These are phyloP conservation scores for Pseudomyrmex dendroicus DNA, from an alignment of 1,140 invertebrate genomes.

Conservation along the genomic window DNA sequence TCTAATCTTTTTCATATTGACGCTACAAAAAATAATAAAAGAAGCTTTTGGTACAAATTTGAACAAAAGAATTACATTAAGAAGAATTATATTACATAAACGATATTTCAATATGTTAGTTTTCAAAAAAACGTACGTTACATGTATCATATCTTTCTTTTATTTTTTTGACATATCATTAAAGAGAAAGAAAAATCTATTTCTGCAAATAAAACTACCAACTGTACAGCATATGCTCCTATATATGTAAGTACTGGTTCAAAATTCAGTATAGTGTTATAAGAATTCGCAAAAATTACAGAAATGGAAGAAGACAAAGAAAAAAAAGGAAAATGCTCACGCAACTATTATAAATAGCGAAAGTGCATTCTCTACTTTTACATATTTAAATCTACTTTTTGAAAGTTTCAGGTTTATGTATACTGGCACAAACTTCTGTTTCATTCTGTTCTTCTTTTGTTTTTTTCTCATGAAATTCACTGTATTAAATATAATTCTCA, in stretches of 20 bases:
- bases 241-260: slow-evolving; percentile 56
- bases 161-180: neutral
- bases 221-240: neutral
- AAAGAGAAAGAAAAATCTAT: slow-evolving; percentile 9
- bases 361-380: slow-evolving; percentile 69
- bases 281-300: slow-evolving; percentile 38
- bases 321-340: slow-evolving; percentile 68
- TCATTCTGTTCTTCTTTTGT: slow-evolving; percentile 6
- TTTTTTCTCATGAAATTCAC: slow-evolving; percentile 41
- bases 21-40: neutral
- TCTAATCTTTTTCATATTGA: neutral
- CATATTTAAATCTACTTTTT: slow-evolving; percentile 66
- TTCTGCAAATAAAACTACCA: neutral
- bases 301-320: neutral
- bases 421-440: slow-evolving; percentile 67
- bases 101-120: slow-evolving; percentile 26
- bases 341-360: slow-evolving; percentile 78
- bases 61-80: neutral
- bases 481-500: slow-evolving; percentile 59
- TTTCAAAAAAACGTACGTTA: slow-evolving; percentile 8
- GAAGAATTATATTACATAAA: slow-evolving; percentile 29
- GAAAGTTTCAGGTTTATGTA: slow-evolving; percentile 63
- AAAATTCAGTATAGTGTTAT: slow-evolving; percentile 63
- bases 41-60: neutral
- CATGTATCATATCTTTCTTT: neutral